These are phyloP conservation scores for Opisthocomus hoazin DNA, from an alignment of 2,113 vertebrate genomes.

Conservation along the genomic window DNA sequence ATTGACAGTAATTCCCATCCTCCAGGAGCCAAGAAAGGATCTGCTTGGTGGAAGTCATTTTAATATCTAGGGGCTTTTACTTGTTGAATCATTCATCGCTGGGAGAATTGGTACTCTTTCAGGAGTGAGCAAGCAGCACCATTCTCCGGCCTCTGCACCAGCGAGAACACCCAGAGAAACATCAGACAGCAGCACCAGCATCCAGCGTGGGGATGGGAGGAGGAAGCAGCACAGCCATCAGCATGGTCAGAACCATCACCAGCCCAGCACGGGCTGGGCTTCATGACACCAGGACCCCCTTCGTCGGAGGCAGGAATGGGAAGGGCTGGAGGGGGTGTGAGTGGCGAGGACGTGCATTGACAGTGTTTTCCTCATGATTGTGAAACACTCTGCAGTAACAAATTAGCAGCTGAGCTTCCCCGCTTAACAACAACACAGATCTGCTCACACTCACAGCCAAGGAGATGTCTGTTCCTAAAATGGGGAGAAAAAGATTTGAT, in stretches of 20 bases:
- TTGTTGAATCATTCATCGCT: background rate
- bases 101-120: background rate
- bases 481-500: background rate
- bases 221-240: background rate
- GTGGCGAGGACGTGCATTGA: background rate
- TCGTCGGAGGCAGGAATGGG: accelerated
- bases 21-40: background rate
- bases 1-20: background rate
- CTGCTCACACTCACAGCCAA: background rate
- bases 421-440: background rate
- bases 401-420: background rate
- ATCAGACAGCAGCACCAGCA: background rate
- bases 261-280: background rate
- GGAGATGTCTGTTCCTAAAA: background rate
- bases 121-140: background rate
- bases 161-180: accelerated
- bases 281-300: background rate
- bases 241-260: background rate
- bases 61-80: accelerated
- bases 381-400: background rate
- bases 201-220: background rate
- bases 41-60: background rate
- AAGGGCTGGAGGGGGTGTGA: background rate
- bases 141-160: background rate
- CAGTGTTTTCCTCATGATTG: background rate